Evolutionary conservation across 2,888 invertebrate genomes (phyloP).

Genomic region (Agrochola circellaris): DNA sequence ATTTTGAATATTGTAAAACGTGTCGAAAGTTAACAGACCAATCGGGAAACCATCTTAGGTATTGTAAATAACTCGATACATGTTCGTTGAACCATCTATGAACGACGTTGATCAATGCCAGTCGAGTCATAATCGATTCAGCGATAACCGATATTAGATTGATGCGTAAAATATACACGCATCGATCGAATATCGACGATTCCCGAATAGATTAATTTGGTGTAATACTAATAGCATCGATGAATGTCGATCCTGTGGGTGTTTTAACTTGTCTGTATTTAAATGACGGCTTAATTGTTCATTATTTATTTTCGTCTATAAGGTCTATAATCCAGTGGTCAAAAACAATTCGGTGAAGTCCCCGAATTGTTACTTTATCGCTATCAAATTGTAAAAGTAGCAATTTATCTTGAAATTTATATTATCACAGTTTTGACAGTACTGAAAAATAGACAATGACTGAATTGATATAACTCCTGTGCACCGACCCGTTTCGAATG

Average conservation of each 20-base stretch:
- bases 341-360: neutral
- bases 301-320: neutral
- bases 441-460: neutral
- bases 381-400: neutral
- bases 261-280: neutral
- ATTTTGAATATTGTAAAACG: neutral
- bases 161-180: neutral
- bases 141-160: neutral
- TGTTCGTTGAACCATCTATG: neutral
- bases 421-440: neutral
- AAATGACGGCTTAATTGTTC: neutral
- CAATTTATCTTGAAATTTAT: neutral
- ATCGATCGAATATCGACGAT: neutral
- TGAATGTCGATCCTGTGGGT: neutral
- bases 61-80: neutral
- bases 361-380: neutral
- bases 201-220: neutral
- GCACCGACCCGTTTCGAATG: slow-evolving; percentile 2
- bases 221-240: slow-evolving; percentile 1
- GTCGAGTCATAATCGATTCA: too few species aligned
- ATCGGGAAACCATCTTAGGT: neutral
- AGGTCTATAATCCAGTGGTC: neutral
- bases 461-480: neutral
- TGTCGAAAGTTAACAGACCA: neutral
- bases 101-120: neutral